These are phyloP conservation scores for Streblospio benedicti DNA, from an alignment of 1,140 invertebrate species.

Conservation along the genomic window DNA sequence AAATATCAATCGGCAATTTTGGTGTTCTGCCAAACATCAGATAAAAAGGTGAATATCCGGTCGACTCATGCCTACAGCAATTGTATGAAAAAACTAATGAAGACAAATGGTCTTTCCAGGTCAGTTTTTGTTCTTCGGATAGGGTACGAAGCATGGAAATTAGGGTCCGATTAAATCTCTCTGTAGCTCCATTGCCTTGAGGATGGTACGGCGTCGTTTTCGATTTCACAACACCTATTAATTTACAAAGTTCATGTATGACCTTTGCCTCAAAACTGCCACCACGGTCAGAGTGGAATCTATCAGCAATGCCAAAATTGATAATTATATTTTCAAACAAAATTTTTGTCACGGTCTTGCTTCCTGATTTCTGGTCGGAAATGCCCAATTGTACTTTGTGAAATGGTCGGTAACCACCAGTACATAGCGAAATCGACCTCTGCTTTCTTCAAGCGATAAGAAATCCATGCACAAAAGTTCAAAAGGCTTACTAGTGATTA, in stretches of 20 bases:
- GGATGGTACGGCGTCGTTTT: constrained; percentile 25
- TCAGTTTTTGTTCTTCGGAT: not conserved
- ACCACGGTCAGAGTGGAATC: constrained; percentile 42
- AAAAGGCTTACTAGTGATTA: not conserved
- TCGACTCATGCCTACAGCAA: not conserved
- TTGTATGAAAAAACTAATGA: not conserved
- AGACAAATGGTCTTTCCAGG: not conserved
- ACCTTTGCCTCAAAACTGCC: constrained; percentile 23
- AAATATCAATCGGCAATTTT: constrained; percentile 19
- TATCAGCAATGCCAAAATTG: constrained; percentile 38
- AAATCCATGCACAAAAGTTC: constrained; percentile 1
- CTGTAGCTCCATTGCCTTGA: constrained; percentile 23
- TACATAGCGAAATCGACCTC: constrained; percentile 24
- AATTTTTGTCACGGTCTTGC: constrained; percentile 36
- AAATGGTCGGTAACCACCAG: constrained; percentile 42
- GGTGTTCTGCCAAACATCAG: constrained; percentile 29
- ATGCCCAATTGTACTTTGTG: constrained; percentile 40
- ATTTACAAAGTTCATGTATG: constrained; percentile 20
- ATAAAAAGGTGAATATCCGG: constrained; percentile 19
- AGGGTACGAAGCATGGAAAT: not conserved
- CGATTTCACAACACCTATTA: constrained; percentile 19
- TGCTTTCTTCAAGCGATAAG: constrained; percentile 2
- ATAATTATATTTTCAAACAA: constrained; percentile 36
- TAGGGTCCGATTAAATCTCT: constrained; percentile 32
- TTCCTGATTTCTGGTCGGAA: constrained; percentile 40